Base-by-base conservation (phyloP, 2,888 invertebrate genomes). In the Athalia circularis region DNA sequence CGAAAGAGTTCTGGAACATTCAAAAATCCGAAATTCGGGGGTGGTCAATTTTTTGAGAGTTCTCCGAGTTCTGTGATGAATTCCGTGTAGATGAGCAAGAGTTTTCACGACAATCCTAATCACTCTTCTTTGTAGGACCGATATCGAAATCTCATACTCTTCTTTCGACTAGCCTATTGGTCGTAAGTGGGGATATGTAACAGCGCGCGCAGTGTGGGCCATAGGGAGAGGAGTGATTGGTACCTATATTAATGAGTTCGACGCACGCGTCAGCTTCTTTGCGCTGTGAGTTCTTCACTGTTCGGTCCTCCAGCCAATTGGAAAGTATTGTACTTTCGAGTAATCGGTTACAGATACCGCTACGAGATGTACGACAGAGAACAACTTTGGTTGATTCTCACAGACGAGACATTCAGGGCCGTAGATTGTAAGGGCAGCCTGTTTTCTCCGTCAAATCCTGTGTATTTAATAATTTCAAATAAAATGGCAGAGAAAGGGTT, bases 341-440 rank as follows among this genome's bases (percentile, higher is more conserved):
- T 57, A 13, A 57, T n/a, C 11, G n/a, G n/a, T 13, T 13, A 57
- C n/a, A 3, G n/a, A 57, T 13, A 57, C 57, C 13, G 13, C 57
- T 4, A n/a, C 57, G 13, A 57, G 57, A 74, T 74, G 57, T 74
- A 74, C n/a, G 59, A 74, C 59, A 74, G 57, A 74, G 57, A 54
- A 11, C 29, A 11, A 29, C 43, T 61, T 43, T 13, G 11, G 57
- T 57, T 13, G 3, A 57, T 57, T 57, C 57, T 57, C 2, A 1
- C 57, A 57, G 57, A 57, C 57, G 57, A 57, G 13, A 57, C 11
- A 3, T 57, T 57, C 13, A 57, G 57, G 57, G 57, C 57, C 11
- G 11, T 57, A 57, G 62, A 62, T 62, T 62, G 15, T 62, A 13
- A 13, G 6, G 62, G 62, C 13, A 62, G 6, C 15, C 15, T 13